A percentile compares a stretch with the other conserved stretches of the same genome.
Evolutionary conservation across 2,113 vertebrate species (phyloP).

Genomic region (Phyllopteryx taeniolatus): DNA sequence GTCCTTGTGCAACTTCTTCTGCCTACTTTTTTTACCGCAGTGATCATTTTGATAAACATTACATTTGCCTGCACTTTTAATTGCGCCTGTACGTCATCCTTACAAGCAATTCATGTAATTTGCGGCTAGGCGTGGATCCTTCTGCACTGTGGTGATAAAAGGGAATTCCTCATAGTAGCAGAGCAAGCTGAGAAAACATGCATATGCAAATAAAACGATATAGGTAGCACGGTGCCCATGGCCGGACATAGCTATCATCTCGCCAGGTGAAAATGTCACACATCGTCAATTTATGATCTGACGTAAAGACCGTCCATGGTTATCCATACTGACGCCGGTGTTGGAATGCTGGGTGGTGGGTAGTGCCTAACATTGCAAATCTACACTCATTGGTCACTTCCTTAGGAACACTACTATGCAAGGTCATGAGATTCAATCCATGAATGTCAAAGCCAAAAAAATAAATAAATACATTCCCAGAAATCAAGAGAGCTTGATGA

Average conservation of each 20-base stretch:
- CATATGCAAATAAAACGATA: constrained; percentile 45
- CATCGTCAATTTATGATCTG: constrained; percentile 11
- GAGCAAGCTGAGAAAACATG: constrained; percentile 35
- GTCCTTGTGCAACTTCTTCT: not conserved
- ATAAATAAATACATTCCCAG: no score
- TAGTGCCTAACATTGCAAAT: not conserved
- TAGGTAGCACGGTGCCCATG: constrained; percentile 4
- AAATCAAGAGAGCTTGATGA: no score
- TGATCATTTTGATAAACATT: constrained; percentile 65
- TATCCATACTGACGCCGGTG: constrained; percentile 4
- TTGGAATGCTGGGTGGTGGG: not conserved
- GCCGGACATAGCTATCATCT: constrained; percentile 9
- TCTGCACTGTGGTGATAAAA: constrained; percentile 36
- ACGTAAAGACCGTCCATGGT: not conserved
- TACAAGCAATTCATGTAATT: constrained; percentile 67
- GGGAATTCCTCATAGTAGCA: constrained; percentile 54
- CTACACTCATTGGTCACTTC: not conserved
- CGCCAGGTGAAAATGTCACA: constrained; percentile 16
- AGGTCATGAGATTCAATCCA: no score
- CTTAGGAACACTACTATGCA: no score
- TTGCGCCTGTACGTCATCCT: constrained; percentile 57
- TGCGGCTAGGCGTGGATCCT: constrained; percentile 42
- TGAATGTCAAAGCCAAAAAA: no score
- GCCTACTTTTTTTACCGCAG: constrained; percentile 18
- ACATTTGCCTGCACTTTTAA: constrained; percentile 63